Evolutionary conservation across 2,888 invertebrate genomes (phyloP).

Genomic region (Anorthoa munda): DNA sequence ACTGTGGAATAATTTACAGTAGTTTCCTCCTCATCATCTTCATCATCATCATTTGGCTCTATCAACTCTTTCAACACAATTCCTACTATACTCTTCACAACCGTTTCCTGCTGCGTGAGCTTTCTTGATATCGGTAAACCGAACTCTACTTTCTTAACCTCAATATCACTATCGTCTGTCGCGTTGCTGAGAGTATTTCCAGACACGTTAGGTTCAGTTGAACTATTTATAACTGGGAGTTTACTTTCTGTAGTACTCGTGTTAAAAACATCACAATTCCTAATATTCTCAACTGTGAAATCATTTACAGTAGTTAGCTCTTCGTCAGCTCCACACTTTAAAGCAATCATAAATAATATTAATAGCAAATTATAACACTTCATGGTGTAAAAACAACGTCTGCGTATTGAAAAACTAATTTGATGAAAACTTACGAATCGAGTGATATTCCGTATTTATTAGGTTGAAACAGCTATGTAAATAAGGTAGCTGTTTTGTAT

Average conservation of each 20-base stretch:
- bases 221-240: not conserved
- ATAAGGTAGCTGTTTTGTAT: slow-evolving; percentile 4
- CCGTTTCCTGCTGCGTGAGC: not conserved
- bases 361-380: slow-evolving; percentile 24
- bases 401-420: slow-evolving; percentile 5
- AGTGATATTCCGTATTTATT: slow-evolving; percentile 13
- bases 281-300: slow-evolving; percentile 7
- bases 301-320: slow-evolving; percentile 6
- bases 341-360: slow-evolving; percentile 33
- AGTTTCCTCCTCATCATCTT: not conserved
- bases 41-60: not conserved
- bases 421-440: slow-evolving; percentile 15
- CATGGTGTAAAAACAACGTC: slow-evolving; percentile 35
- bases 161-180: not conserved
- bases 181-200: not conserved
- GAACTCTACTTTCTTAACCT: not conserved
- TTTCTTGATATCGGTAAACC: not conserved
- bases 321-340: slow-evolving; percentile 25
- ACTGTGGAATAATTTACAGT: not conserved
- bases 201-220: not conserved
- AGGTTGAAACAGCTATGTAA: slow-evolving; percentile 29
- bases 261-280: not conserved
- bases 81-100: not conserved
- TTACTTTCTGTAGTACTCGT: slow-evolving; percentile 4
- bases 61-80: not conserved